Evolutionary conservation across 2,797 vertebrate species (phyloP).

Genomic region (Dicrostonyx torquatus): DNA sequence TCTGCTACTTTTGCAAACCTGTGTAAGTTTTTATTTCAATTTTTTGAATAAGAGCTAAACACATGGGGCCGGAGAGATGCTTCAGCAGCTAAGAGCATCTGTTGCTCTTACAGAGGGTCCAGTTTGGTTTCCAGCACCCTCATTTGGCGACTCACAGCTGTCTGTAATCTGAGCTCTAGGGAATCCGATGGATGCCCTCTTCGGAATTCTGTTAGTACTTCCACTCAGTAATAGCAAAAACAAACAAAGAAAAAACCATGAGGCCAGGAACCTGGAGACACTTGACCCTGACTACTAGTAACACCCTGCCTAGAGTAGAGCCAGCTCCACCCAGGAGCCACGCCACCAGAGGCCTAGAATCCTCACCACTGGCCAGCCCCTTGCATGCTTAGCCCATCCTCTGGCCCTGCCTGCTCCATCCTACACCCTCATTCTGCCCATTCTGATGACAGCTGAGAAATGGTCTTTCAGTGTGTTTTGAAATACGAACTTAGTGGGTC

Average conservation of each 20-base stretch:
- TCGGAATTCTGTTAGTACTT: background rate
- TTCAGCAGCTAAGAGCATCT: background rate
- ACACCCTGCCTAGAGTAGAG: rapidly evolving
- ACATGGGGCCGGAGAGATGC: background rate
- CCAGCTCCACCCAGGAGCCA: background rate
- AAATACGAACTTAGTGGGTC: constrained; percentile 2
- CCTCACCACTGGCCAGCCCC: background rate
- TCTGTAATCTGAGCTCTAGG: background rate
- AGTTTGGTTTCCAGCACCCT: background rate
- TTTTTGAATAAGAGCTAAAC: background rate
- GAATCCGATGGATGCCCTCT: background rate
- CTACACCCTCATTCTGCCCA: background rate
- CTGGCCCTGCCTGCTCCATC: rapidly evolving
- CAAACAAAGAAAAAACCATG: background rate
- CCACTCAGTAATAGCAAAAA: background rate
- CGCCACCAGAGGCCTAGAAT: rapidly evolving
- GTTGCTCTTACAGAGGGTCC: background rate
- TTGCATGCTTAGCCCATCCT: background rate
- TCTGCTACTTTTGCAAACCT: background rate
- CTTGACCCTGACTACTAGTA: background rate
- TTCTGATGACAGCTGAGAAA: background rate
- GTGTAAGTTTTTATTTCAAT: background rate
- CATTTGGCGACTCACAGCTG: background rate
- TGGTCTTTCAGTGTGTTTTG: background rate
- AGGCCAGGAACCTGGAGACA: background rate